Conservation (phyloP, 2,797 vertebrate species). For the Adelosebastes latens region DNA sequence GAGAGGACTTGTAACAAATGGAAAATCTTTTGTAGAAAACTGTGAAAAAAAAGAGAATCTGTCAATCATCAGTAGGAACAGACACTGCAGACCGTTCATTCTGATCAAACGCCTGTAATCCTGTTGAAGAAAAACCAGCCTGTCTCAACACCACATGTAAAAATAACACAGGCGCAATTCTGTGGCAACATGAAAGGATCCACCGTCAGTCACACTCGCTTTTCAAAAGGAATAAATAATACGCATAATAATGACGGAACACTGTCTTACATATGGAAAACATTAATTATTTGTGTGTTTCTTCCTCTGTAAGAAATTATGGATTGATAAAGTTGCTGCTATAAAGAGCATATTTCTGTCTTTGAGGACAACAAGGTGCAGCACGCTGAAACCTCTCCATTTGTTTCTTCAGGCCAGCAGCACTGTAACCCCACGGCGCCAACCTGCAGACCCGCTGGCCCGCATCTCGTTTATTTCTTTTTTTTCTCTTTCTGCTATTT, state of each 20-base stretch:
- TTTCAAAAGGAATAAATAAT: conserved; percentile 41
- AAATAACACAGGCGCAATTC: conserved; percentile 34
- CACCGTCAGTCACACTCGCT: conserved; percentile 12
- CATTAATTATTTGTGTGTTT: conserved; percentile 29
- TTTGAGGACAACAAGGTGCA: conserved; percentile 22
- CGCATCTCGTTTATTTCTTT: conserved; percentile 31
- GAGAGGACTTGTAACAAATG: conserved; percentile 6
- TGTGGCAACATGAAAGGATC: conserved; percentile 29
- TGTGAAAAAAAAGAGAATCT: not conserved
- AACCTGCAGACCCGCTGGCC: conserved; percentile 32
- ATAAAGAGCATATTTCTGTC: not conserved
- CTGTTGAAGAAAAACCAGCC: conserved; percentile 9
- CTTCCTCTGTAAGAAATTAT: not conserved
- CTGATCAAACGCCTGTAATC: conserved; percentile 43
- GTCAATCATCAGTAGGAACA: conserved; percentile 22
- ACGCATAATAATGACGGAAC: conserved; percentile 13
- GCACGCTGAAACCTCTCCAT: conserved; percentile 22
- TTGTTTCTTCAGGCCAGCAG: conserved; percentile 34
- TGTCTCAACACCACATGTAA: conserved; percentile 9
- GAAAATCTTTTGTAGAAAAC: not conserved
- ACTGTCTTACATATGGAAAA: conserved; percentile 14
- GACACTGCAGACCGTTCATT: not conserved
- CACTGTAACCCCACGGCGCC: conserved; percentile 23
- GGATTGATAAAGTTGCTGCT: not conserved
- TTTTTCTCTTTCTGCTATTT: conserved; percentile 47